Base-by-base conservation (phyloP, 2,113 vertebrate species). In the Galeopterus variegatus region DNA sequence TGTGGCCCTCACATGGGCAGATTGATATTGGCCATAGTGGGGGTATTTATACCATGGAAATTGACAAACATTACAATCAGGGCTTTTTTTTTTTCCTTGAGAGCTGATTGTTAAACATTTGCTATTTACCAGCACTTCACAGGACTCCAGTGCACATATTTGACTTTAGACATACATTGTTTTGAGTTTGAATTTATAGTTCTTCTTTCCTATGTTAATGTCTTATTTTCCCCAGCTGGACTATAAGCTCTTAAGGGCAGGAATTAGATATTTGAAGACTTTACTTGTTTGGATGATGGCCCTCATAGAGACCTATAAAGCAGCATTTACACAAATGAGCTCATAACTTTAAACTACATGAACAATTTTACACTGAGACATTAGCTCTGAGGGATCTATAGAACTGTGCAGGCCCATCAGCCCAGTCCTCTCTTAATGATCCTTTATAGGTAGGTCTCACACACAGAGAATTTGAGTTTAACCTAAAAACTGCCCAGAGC, bases 401-500 rank as follows among this genome's bases (percentile, higher is more conserved):
- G 48, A 67, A 45, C 77, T 36, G 0, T 2, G 4, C 1, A 26
- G 52, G 19, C 67, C 64, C 31, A 1, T n/a, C 41, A 77, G 76
- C 70, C 70, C 15, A 13, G 13, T 31, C 52, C 36, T 95, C 36
- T 88, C 60, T 60, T 96, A 86, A 93, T 80, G 92, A 60, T 58
- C 41, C 54, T 92, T 97, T 69, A 76, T n/a, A 45, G 88, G 84
- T 64, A 50, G 14, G 19, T 94, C 83, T 91, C 58, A 50, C 60
- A 28, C 45, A 75, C 41, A 54, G 58, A 82, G 85, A 95, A 75
- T 91, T 96, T 90, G 72, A 73, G 94, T 96, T 93, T 86, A 79
- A 85, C 82, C n/a, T 81, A 64, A 93, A 95, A 88, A 91, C 93
- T 96, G 62, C 82, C 93, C 89, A 64, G 96, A 86, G 94, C 69